phyloP scores from a whole-genome alignment of 2,797 vertebrate species.

The Melanogrammus aeglefinus region DNA sequence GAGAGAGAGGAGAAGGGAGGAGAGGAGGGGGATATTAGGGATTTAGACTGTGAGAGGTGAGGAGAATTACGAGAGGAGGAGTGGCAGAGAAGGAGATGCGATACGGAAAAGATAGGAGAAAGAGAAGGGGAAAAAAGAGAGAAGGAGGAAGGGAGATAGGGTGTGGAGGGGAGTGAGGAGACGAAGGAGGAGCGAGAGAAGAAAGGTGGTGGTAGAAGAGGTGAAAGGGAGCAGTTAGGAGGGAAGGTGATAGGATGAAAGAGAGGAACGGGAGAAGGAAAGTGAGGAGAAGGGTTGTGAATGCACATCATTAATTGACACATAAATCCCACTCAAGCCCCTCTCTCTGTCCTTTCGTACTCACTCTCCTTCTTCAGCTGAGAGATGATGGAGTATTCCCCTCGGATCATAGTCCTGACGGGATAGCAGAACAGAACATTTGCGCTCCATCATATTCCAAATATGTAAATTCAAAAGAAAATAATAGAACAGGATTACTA shows the following conservation, averaged over 20 bases:
- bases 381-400: slow-evolving; percentile 93
- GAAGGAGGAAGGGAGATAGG: not conserved
- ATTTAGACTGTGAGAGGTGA: not conserved
- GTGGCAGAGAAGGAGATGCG: not conserved
- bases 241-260: not conserved
- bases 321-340: not conserved
- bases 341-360: slow-evolving; percentile 45
- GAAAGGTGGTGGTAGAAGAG: not conserved
- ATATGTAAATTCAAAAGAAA: not conserved
- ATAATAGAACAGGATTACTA: not conserved
- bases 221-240: no score
- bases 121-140: not conserved
- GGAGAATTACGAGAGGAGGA: not conserved
- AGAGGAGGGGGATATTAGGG: not conserved
- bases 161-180: not conserved
- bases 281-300: no score
- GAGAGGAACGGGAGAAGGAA: not conserved
- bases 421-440: slow-evolving; percentile 8
- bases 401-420: slow-evolving; percentile 92
- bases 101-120: not conserved
- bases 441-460: not conserved
- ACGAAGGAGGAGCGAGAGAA: not conserved
- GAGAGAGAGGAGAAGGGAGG: not conserved
- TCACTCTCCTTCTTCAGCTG: slow-evolving; percentile 90
- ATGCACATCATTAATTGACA: no score